Evolutionary conservation across 2,888 invertebrate genomes (phyloP), one percentile per base, ranked within the genome.

Genomic region (Sepiola atlantica): DNA sequence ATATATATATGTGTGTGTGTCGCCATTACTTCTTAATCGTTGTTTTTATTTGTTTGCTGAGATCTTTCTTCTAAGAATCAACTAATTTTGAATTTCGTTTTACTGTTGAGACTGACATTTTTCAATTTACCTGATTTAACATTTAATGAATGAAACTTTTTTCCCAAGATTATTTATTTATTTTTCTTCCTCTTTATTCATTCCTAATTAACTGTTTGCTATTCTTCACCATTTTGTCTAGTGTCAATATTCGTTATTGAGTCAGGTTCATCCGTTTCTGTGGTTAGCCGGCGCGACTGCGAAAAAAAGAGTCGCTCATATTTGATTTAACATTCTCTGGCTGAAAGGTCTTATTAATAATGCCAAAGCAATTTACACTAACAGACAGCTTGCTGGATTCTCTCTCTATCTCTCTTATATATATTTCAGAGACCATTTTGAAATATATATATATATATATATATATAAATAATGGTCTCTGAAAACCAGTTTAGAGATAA

Each of bases 211-310:
- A 77, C n/a, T 77, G 10, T 77, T 77, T 77, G 32, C 77, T 77
- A 77, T 77, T n/a, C n/a, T 18, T 77, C 77, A 77, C 77, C n/a
- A 77, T 77, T 77, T 77, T 18, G 14, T n/a, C 32, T 77, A n/a
- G 77, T 32, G 77, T 77, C 77, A 77, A 77, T 77, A 77, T 77
- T 77, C 77, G n/a, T 77, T 77, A 77, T n/a, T 32, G 77, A 77
- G 77, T 77, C 77, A 16, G 16, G n/a, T n/a, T 77, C n/a, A 77
- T 77, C 77, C n/a, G 21, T 77, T n/a, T 77, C 77, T 77, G n/a
- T 77, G 77, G 45, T 77, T n/a, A n/a, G n/a, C n/a, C 16, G 32
- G n/a, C 32, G 77, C 32, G 77, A 77, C n/a, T 16, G 77, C 2
- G 8, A 45, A 45, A 45, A 45, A 45, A 77, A 77, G 77, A 77